Conservation (phyloP, 2,888 invertebrate species). For the Latrodectus hesperus region DNA sequence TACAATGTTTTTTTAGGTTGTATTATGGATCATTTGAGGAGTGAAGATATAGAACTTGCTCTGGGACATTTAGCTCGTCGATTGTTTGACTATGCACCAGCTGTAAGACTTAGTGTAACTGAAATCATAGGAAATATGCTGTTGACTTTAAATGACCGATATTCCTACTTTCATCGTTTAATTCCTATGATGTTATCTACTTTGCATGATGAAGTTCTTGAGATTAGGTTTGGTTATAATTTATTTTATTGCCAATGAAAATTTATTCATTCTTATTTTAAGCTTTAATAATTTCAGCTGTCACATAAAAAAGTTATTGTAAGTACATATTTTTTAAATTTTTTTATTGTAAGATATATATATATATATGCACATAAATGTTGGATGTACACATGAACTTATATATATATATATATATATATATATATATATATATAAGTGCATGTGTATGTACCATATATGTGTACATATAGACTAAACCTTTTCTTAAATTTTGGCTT, state of each 20-base stretch:
- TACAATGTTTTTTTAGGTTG: constrained; percentile 73
- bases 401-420: too few species aligned
- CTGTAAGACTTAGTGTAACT: constrained; percentile 85
- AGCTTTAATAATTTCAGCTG: too few species aligned
- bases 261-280: too few species aligned
- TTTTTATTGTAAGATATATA: too few species aligned
- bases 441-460: too few species aligned
- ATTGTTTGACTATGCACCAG: constrained; percentile 87
- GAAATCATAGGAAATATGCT: constrained; percentile 86
- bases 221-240: constrained; percentile 76
- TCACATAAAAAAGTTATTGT: too few species aligned
- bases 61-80: constrained; percentile 88
- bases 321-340: too few species aligned
- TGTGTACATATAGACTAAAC: too few species aligned
- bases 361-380: too few species aligned
- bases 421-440: too few species aligned
- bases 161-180: constrained; percentile 90
- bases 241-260: not conserved
- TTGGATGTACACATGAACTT: too few species aligned
- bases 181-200: constrained; percentile 89
- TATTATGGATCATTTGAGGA: constrained; percentile 82
- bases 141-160: constrained; percentile 85
- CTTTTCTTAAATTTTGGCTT: too few species aligned
- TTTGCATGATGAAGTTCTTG: constrained; percentile 86
- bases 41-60: constrained; percentile 83